Conservation (phyloP, 2,888 invertebrate species). For the Aromia moschata region DNA sequence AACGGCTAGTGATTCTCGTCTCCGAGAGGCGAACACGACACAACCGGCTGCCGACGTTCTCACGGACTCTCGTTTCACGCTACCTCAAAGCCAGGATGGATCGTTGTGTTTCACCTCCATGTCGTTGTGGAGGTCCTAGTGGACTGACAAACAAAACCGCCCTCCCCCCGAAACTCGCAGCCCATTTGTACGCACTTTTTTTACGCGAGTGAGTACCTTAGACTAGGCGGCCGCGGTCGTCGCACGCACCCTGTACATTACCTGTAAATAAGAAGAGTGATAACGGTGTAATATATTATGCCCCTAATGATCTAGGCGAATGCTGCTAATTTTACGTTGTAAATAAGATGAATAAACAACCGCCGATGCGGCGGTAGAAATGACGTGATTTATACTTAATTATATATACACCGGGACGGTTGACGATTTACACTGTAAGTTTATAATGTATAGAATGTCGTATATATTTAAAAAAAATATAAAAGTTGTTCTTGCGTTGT, state of each 20-base stretch:
- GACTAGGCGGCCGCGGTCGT: conserved; percentile 36
- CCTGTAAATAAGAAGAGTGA: conserved; percentile 60
- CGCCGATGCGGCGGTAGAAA: conserved; percentile 44
- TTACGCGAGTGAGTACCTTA: conserved; percentile 52
- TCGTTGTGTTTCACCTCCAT: conserved; percentile 33
- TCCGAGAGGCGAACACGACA: conserved; percentile 30
- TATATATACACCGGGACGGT: conserved; percentile 57
- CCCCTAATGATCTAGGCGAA: conserved; percentile 52
- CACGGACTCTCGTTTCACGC: conserved; percentile 44
- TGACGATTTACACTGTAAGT: conserved; percentile 59
- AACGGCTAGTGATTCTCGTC: conserved; percentile 60
- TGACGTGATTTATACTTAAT: conserved; percentile 57
- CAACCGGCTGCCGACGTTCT: conserved; percentile 46
- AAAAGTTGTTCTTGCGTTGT: conserved; percentile 57
- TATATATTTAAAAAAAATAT: conserved; percentile 56
- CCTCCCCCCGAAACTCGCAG: conserved; percentile 16
- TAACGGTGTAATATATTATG: conserved; percentile 61
- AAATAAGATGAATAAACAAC: conserved; percentile 49
- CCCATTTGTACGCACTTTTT: conserved; percentile 17
- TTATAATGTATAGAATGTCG: conserved; percentile 61
- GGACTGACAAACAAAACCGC: conserved; percentile 42
- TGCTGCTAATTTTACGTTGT: conserved; percentile 50
- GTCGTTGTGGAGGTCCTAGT: conserved; percentile 57
- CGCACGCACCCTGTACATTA: conserved; percentile 43
- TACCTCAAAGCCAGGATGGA: conserved; percentile 53